Evolutionary conservation across 2,113 vertebrate genomes (phyloP).

Genomic region (Anhinga rufa): DNA sequence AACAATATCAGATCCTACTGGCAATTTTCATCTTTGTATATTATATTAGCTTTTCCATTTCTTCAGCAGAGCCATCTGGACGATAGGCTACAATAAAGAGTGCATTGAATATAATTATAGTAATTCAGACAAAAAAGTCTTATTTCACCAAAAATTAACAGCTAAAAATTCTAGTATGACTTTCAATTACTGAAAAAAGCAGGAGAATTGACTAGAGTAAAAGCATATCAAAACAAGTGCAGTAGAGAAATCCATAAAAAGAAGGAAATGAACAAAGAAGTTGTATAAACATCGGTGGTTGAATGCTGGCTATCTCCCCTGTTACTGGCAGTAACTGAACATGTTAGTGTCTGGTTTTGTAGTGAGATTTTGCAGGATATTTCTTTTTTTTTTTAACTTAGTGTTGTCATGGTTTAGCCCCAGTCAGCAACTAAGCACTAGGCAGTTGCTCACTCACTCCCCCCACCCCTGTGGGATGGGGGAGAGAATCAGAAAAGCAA

Average conservation of each 20-base stretch:
- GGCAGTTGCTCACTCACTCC: too few relatives aligned
- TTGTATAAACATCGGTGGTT: neutral
- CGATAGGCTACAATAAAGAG: neutral
- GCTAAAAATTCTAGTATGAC: neutral
- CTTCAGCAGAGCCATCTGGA: neutral
- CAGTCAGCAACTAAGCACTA: too few relatives aligned
- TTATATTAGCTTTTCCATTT: constrained; percentile 12
- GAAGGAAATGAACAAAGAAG: neutral
- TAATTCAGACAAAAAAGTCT: neutral
- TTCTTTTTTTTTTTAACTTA: neutral
- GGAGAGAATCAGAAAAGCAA: too few relatives aligned
- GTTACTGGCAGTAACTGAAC: neutral
- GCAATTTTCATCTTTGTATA: neutral
- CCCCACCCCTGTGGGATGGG: too few relatives aligned
- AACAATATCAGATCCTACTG: neutral
- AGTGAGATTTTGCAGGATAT: neutral
- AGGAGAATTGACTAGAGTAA: neutral
- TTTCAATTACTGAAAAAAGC: constrained; percentile 3
- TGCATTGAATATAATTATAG: constrained; percentile 34
- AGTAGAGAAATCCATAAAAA: neutral
- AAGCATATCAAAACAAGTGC: neutral
- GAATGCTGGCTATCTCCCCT: neutral
- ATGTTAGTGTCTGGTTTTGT: too few relatives aligned
- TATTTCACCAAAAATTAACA: constrained; percentile 12
- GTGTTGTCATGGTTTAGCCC: too few relatives aligned